Percentiles rank a stretch among this genome's conserved stretches.
These are phyloP conservation scores for Eriocheir sinensis DNA, from an alignment of 1,140 invertebrate genomes.

Conservation along the genomic window DNA sequence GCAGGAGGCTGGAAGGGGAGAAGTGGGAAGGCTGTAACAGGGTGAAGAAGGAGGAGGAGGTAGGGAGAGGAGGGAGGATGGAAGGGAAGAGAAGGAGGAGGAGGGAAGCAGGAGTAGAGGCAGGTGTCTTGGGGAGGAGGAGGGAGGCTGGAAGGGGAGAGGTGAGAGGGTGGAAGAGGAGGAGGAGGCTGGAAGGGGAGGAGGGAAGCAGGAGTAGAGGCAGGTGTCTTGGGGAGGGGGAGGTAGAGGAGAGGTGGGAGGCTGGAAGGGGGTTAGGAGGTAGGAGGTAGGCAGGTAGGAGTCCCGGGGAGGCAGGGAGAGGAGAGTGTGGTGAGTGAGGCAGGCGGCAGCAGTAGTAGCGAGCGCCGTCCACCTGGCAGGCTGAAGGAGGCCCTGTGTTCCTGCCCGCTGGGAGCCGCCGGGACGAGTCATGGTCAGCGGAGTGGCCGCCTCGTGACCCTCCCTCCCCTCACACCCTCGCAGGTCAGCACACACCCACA, in stretches of 20 bases:
- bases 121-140: neutral
- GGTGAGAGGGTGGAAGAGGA: neutral
- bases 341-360: neutral
- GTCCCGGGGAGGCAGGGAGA: neutral
- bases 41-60: neutral
- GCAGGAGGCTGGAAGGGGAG: too few species aligned
- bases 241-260: too few species aligned
- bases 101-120: too few species aligned
- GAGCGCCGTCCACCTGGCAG: neutral
- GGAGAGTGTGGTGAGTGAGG: neutral
- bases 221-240: too few species aligned
- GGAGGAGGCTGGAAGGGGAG: neutral
- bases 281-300: neutral
- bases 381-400: neutral
- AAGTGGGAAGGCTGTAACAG: too few species aligned
- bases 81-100: neutral
- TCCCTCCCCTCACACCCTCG: neutral
- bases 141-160: neutral
- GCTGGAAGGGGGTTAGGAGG: neutral
- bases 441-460: neutral
- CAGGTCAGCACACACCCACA: neutral
- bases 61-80: neutral
- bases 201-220: too few species aligned
- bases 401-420: neutral
- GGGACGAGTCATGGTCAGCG: conserved; percentile 7